Conservation (phyloP, 2,113 vertebrate genomes). For the Dolichotis patagonum region DNA sequence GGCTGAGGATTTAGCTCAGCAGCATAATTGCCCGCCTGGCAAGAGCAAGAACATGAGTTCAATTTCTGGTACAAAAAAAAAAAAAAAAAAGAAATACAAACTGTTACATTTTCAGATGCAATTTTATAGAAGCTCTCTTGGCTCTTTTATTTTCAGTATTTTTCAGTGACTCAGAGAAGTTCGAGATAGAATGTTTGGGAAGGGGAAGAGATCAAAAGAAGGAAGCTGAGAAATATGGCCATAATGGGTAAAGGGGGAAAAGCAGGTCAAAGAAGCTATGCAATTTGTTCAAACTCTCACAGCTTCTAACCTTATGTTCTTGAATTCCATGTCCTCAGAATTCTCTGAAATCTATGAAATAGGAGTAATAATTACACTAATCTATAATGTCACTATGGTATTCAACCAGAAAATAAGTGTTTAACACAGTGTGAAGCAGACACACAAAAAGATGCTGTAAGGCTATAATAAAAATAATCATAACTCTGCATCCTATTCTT, state of each 20-base stretch:
- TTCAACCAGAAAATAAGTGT: constrained; percentile 50
- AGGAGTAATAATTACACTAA: not conserved
- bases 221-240: not conserved
- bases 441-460: constrained; percentile 13
- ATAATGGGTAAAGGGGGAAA: not conserved
- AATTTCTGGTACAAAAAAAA: too few relatives aligned
- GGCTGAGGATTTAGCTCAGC: too few relatives aligned
- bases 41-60: too few relatives aligned
- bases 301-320: not conserved
- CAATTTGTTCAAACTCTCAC: not conserved
- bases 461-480: constrained; percentile 27
- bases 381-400: not conserved
- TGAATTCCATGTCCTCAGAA: not conserved
- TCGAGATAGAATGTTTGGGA: constrained; percentile 1
- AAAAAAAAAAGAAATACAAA: too few relatives aligned
- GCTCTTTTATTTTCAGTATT: constrained; percentile 15
- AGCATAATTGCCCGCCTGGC: too few relatives aligned
- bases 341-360: constrained; percentile 49
- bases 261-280: not conserved
- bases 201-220: not conserved
- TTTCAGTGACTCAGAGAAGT: constrained; percentile 2
- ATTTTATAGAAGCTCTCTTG: not conserved
- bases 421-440: constrained; percentile 24
- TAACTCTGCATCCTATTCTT: constrained; percentile 13
- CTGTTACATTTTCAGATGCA: constrained; percentile 12